Conservation (phyloP, 2,888 invertebrate species). For the Hyalella azteca region DNA sequence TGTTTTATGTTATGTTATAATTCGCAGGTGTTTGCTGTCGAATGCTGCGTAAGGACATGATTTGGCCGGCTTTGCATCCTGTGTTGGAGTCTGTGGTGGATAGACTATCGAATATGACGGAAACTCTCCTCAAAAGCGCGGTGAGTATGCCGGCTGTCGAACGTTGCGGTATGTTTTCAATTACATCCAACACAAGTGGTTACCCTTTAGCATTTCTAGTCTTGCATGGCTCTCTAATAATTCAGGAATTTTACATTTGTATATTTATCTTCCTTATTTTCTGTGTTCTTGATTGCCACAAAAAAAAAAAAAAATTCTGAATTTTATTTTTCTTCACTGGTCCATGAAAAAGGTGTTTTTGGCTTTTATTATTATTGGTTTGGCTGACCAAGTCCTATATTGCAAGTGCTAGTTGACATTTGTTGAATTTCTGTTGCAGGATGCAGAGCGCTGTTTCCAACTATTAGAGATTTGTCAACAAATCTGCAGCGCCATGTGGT, state of each 20-base stretch:
- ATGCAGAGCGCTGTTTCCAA: slow-evolving; percentile 59
- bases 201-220: not conserved
- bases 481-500: slow-evolving; percentile 64
- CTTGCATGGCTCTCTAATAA: not conserved
- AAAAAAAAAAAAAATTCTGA: too few species aligned
- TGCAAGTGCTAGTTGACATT: too few species aligned
- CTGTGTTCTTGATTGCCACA: not conserved
- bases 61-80: slow-evolving; percentile 62
- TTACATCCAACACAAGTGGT: not conserved
- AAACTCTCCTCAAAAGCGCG: slow-evolving; percentile 65
- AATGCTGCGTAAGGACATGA: slow-evolving; percentile 55
- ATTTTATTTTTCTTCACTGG: too few species aligned
- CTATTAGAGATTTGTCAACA: slow-evolving; percentile 64
- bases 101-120: slow-evolving; percentile 63
- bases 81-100: slow-evolving; percentile 64
- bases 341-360: too few species aligned
- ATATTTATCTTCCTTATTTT: not conserved
- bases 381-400: too few species aligned
- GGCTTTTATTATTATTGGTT: too few species aligned
- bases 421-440: too few species aligned
- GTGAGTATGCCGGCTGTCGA: slow-evolving; percentile 59
- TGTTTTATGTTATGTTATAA: not conserved
- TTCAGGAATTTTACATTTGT: not conserved
- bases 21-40: slow-evolving; percentile 59
- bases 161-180: not conserved